Evolutionary conservation across 1,140 invertebrate species (phyloP), one percentile per base, ranked within the genome.

Genomic region (Drosophila triauraria): DNA sequence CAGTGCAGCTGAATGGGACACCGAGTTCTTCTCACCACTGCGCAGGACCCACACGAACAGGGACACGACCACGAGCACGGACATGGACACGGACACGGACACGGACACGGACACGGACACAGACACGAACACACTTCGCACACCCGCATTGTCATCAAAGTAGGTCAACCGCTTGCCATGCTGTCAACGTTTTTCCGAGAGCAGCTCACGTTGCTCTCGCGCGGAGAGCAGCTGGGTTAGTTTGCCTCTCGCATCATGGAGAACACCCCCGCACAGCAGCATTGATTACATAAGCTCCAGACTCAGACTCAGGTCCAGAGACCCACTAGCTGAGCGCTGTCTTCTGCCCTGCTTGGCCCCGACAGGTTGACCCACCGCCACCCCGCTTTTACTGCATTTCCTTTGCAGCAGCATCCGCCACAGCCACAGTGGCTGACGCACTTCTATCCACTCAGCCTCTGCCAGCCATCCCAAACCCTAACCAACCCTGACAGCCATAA

Each of bases 151-250:
- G 81, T 90, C 77, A 75, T 75, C 56, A 65, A 90, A 90, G 78
- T 90, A 90, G 85, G 85, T 90, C 85, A 90, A 85, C 86, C 83
- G 81, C 75, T 74, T 67, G 76, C 76, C 76, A 72, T 53, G 75
- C 70, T 79, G 75, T 79, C 69, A 83, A 82, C 75, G 74, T 74
- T 71, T 65, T 60, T 54, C 56, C 51, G 68, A 65, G 72, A 80
- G 54, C 78, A 78, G 75, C 59, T 74, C 69, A 43, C 56, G 17
- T 5, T 32, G 25, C 72, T 80, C 53, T 59, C 65, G 43, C 59
- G 27, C 20, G 35, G 53, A 56, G 53, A 56, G 53, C 53, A 56
- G 53, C 47, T 64, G 46, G 43, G 42, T 56, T 56, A 38, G 48
- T 15, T 30, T 48, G 27, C 32, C 64, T 62, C 38, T 68, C 32